A percentile compares a stretch with the other conserved stretches of the same genome.
Conservation (phyloP, 2,888 invertebrate species). For the Octodonta nipae region DNA sequence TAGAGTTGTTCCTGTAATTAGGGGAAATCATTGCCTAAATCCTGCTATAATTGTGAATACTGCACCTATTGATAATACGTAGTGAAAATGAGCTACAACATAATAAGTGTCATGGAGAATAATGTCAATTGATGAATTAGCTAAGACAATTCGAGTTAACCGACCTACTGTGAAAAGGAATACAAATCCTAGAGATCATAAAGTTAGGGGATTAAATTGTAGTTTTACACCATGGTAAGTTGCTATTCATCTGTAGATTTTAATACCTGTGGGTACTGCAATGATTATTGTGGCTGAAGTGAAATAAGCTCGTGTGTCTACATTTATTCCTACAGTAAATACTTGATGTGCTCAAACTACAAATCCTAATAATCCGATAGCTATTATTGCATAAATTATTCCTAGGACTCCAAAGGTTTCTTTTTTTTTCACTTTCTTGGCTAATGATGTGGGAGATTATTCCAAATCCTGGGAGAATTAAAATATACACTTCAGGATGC, state of each 20-base stretch:
- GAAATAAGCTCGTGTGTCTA: constrained; percentile 72
- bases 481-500: no score
- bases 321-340: no score
- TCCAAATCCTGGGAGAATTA: no score
- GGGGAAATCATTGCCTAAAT: constrained; percentile 5
- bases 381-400: no score
- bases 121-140: constrained; percentile 66
- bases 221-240: no score
- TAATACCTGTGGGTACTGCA: no score
- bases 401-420: no score
- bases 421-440: no score
- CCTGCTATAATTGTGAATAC: constrained; percentile 10
- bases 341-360: no score
- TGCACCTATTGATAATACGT: constrained; percentile 13
- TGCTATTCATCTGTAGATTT: no score
- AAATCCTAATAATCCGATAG: no score
- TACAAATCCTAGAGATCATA: constrained; percentile 63
- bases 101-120: constrained; percentile 71
- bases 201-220: constrained; percentile 42
- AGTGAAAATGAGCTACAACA: constrained; percentile 61
- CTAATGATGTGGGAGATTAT: no score
- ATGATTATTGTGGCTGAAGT: constrained; percentile 75
- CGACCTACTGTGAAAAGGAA: constrained; percentile 67
- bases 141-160: constrained; percentile 52
- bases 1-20: constrained; percentile 11